Percentiles rank a stretch among this genome's conserved stretches.
These are phyloP conservation scores for Neoarius graeffei DNA, from an alignment of 2,113 vertebrate genomes.

Conservation along the genomic window DNA sequence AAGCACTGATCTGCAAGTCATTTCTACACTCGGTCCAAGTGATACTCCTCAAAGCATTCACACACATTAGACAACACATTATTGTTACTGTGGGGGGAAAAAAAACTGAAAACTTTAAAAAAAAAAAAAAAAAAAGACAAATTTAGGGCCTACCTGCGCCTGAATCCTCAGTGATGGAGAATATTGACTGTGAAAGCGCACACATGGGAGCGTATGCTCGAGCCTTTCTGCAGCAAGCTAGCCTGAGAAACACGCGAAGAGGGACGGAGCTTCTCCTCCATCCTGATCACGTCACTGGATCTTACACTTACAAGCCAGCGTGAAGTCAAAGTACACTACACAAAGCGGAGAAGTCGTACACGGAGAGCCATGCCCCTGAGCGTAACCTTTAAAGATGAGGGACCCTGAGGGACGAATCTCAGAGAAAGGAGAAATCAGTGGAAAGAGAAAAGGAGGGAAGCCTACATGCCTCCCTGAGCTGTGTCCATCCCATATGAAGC, in stretches of 20 bases:
- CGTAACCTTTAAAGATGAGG: not conserved
- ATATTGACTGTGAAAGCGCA: not conserved
- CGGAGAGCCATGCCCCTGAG: not conserved
- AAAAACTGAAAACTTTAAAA: not conserved
- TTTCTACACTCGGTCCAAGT: not conserved
- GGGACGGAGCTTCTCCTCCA: not conserved
- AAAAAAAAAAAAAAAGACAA: not conserved
- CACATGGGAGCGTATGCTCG: not conserved
- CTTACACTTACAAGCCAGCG: constrained; percentile 8
- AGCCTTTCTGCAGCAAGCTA: not conserved
- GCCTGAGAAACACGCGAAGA: constrained; percentile 5
- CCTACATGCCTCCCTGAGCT: constrained; percentile 42
- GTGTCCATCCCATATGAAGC: constrained; percentile 55
- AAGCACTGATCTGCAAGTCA: not conserved
- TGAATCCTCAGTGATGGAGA: constrained; percentile 10
- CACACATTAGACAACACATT: not conserved
- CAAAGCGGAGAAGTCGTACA: not conserved
- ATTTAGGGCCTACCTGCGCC: constrained; percentile 28
- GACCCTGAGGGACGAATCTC: not conserved
- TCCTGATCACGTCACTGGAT: constrained; percentile 12
- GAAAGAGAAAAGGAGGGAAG: constrained; percentile 50
- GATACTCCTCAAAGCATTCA: not conserved
- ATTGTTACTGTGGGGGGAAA: not conserved
- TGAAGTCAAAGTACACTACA: constrained; percentile 14
- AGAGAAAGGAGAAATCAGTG: constrained; percentile 44